Conservation (phyloP, 2,797 vertebrate genomes). For the Hydrolagus colliei region DNA sequence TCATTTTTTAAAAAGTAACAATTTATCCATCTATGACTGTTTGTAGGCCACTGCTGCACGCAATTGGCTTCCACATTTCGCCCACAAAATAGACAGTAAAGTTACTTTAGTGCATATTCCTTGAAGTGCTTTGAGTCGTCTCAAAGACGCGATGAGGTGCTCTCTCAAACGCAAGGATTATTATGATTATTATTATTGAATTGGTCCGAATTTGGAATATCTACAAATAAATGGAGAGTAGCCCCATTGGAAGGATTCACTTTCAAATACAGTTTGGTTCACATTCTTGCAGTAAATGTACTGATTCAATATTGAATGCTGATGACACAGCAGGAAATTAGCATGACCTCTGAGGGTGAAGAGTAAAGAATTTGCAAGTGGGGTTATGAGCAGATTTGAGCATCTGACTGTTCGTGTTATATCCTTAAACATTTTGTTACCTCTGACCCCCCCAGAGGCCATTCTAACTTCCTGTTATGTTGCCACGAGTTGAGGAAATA, state of each 20-base stretch:
- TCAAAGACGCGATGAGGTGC: too few species aligned
- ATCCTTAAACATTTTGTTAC: slow-evolving; percentile 23
- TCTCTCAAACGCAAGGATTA: too few species aligned
- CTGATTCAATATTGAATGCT: not conserved
- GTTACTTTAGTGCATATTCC: too few species aligned
- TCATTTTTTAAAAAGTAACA: too few species aligned
- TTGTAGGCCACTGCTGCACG: too few species aligned
- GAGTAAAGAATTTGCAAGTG: slow-evolving; percentile 9
- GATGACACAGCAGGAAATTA: slow-evolving; percentile 19
- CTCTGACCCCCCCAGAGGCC: slow-evolving; percentile 23
- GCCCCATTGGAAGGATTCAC: not conserved
- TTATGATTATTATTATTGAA: too few species aligned
- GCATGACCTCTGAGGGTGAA: not conserved
- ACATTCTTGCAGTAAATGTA: not conserved
- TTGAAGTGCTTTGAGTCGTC: too few species aligned
- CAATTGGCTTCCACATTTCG: too few species aligned
- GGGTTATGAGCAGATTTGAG: not conserved
- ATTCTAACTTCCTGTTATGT: slow-evolving; percentile 14
- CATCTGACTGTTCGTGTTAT: not conserved
- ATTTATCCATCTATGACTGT: too few species aligned
- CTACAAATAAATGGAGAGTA: not conserved
- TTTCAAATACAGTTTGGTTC: not conserved
- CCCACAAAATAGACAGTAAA: too few species aligned
- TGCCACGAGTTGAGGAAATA: slow-evolving; percentile 21
- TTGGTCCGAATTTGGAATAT: not conserved